Percentiles rank a stretch among this genome's conserved stretches.
Conservation (phyloP, 2,113 vertebrate species). For the Amia ocellicauda region DNA sequence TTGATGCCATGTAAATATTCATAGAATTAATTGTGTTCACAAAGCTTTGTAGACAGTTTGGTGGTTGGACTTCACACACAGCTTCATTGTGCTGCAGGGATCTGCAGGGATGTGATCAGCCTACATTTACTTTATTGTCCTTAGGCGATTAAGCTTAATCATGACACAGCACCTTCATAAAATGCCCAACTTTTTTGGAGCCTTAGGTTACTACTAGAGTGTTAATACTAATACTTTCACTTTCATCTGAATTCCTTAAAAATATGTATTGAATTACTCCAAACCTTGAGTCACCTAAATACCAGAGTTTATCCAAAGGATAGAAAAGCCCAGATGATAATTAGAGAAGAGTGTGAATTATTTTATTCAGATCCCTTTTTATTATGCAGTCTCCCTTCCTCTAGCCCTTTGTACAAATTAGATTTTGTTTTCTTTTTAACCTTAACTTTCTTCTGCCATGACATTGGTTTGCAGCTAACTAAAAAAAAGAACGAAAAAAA, state of each 20-base stretch:
- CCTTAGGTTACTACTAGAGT: too few relatives aligned
- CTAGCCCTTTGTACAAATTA: slow-evolving; percentile 19
- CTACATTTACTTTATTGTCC: slow-evolving; percentile 30
- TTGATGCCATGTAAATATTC: too few relatives aligned
- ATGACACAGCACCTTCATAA: too few relatives aligned
- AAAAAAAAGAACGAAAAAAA: slow-evolving; percentile 2
- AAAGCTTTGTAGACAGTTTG: too few relatives aligned
- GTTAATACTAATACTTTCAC: too few relatives aligned
- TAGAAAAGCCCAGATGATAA: slow-evolving; percentile 15
- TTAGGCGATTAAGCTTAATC: too few relatives aligned
- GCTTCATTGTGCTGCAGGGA: too few relatives aligned
- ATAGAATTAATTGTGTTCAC: too few relatives aligned
- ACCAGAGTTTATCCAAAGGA: background rate
- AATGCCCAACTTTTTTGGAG: too few relatives aligned
- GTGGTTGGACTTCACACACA: too few relatives aligned
- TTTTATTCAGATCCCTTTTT: slow-evolving; percentile 15
- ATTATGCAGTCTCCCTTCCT: background rate
- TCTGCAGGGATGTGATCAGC: slow-evolving; percentile 31
- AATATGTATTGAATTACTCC: too few relatives aligned
- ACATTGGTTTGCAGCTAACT: slow-evolving; percentile 24
- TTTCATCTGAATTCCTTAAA: too few relatives aligned
- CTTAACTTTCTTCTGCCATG: slow-evolving; percentile 16
- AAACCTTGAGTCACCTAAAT: background rate
- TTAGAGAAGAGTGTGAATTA: slow-evolving; percentile 13
- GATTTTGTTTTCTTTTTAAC: slow-evolving; percentile 17